Evolutionary conservation across 2,797 vertebrate genomes (phyloP).

Genomic region (Sternarchorhynchus goeldii): DNA sequence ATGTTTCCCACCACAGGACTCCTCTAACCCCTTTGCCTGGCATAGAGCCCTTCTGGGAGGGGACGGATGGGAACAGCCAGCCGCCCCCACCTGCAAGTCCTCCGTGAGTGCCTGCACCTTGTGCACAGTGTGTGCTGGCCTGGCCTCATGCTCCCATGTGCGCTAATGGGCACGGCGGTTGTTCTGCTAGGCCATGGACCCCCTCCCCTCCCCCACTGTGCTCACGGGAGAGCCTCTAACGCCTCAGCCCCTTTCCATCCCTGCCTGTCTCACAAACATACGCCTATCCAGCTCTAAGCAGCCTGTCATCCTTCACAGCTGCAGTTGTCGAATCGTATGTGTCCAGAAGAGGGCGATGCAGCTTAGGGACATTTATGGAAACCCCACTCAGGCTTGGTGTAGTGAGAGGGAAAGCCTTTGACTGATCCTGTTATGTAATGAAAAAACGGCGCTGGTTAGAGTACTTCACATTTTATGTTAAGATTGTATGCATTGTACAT

Average conservation of each 20-base stretch:
- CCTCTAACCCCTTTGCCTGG: conserved; percentile 76
- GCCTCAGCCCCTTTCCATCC: not conserved
- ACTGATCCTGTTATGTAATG: not conserved
- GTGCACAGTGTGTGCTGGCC: conserved; percentile 58
- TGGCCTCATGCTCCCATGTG: conserved; percentile 56
- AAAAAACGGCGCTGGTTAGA: not conserved
- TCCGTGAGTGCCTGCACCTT: conserved; percentile 73
- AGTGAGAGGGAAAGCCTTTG: not conserved
- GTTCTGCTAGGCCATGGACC: conserved; percentile 37
- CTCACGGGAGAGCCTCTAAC: conserved; percentile 34
- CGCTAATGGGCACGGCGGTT: conserved; percentile 52
- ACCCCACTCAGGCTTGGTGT: not conserved
- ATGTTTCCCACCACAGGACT: conserved; percentile 70
- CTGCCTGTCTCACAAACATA: conserved; percentile 19
- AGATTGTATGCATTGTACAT: no score
- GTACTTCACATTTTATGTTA: no score
- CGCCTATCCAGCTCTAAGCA: conserved; percentile 8
- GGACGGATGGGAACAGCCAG: conserved; percentile 71
- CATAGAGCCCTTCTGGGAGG: conserved; percentile 74
- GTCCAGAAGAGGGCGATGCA: conserved; percentile 46
- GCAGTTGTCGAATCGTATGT: conserved; percentile 6
- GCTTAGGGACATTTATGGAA: conserved; percentile 13
- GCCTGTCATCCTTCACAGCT: conserved; percentile 16
- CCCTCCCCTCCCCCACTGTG: conserved; percentile 8
- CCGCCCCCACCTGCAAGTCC: conserved; percentile 67